Conservation (phyloP, 2,888 invertebrate genomes). For the Ochropacha duplaris region DNA sequence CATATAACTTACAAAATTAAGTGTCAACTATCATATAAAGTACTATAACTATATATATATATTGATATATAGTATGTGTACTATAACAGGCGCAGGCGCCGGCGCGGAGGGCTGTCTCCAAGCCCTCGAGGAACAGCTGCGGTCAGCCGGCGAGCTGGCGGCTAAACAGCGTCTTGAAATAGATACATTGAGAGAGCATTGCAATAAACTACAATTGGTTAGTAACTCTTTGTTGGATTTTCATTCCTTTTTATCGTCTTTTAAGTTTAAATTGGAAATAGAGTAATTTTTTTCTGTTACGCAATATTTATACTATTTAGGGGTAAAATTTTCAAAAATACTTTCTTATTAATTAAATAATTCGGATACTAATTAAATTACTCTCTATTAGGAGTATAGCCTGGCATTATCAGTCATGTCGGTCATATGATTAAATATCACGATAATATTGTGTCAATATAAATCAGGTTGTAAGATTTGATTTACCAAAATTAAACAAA, state of each 20-base stretch:
- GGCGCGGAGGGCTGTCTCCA: slow-evolving; percentile 88
- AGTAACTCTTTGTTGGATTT: slow-evolving; percentile 34
- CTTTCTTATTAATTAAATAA: too few species aligned
- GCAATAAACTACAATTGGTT: slow-evolving; percentile 87
- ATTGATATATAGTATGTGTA: neutral
- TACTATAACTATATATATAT: neutral
- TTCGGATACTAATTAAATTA: too few species aligned
- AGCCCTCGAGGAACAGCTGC: slow-evolving; percentile 89
- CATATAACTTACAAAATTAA: too few species aligned
- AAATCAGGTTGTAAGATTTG: too few species aligned
- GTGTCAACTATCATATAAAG: too few species aligned
- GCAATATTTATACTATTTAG: too few species aligned
- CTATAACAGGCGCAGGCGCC: slow-evolving; percentile 64
- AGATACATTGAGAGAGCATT: slow-evolving; percentile 86
- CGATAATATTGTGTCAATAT: neutral
- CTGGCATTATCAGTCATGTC: too few species aligned
- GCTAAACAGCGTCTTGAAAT: slow-evolving; percentile 90
- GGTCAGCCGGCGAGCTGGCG: slow-evolving; percentile 88
- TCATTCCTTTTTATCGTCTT: neutral
- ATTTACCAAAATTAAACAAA: too few species aligned
- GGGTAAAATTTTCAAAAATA: too few species aligned
- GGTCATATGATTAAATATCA: too few species aligned
- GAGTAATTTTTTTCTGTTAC: neutral
- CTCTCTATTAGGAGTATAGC: too few species aligned
- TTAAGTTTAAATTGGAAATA: too few species aligned